Evolutionary conservation across 2,113 vertebrate genomes (phyloP).

Genomic region (Bubo bubo): DNA sequence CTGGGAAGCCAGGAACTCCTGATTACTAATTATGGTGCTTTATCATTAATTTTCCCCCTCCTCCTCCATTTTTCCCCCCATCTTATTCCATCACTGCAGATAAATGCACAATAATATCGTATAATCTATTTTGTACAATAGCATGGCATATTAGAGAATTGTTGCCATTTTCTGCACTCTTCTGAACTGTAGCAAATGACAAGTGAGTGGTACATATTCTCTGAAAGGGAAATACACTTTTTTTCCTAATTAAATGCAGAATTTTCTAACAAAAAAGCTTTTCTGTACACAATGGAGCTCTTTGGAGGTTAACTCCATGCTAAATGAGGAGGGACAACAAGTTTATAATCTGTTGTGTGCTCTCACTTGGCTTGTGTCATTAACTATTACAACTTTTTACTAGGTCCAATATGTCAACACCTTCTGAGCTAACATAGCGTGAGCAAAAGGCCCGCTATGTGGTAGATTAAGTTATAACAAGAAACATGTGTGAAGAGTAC

Average conservation of each 20-base stretch:
- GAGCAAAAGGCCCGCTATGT: background rate
- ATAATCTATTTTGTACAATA: background rate
- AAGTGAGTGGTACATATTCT: background rate
- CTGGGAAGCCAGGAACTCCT: background rate
- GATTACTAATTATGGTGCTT: background rate
- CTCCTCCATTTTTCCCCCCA: background rate
- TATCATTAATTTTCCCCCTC: background rate
- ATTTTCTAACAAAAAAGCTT: background rate
- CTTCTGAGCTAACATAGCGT: background rate
- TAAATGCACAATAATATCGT: background rate
- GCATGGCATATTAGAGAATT: background rate
- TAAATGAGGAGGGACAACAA: background rate
- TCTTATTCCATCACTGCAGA: background rate
- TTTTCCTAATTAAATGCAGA: background rate
- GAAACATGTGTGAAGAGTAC: background rate
- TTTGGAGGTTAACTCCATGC: background rate
- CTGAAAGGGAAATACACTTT: background rate
- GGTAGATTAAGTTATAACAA: background rate
- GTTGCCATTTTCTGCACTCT: background rate
- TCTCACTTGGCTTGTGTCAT: background rate
- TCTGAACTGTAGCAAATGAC: background rate
- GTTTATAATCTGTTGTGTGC: background rate
- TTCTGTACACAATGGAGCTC: background rate
- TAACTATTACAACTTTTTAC: background rate
- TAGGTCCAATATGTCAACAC: background rate